These are phyloP conservation scores for Temnothorax longispinosus DNA, from an alignment of 1,140 invertebrate species.

Conservation along the genomic window DNA sequence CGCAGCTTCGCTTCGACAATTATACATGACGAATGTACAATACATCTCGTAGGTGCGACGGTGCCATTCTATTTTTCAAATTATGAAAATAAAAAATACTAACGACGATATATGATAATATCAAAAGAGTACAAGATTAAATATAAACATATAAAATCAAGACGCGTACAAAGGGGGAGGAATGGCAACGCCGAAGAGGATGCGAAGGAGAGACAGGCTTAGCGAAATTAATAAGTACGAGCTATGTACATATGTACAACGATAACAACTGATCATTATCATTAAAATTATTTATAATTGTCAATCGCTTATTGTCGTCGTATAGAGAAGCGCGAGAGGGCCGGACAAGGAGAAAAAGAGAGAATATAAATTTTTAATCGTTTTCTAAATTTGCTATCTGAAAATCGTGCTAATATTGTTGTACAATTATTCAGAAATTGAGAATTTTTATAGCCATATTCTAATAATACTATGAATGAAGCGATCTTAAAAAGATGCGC, in stretches of 20 bases:
- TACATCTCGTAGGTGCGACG: constrained; percentile 15
- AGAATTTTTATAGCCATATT: not conserved
- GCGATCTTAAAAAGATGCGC: not conserved
- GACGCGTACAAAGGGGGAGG: not conserved
- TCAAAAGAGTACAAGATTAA: constrained; percentile 58
- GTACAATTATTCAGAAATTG: not conserved
- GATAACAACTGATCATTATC: constrained; percentile 80
- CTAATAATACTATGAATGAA: not conserved
- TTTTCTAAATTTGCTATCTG: not conserved
- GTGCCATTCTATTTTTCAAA: constrained; percentile 30
- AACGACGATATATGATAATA: constrained; percentile 1
- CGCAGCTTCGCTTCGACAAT: constrained; percentile 36
- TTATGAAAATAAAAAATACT: constrained; percentile 30
- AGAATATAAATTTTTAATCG: not conserved
- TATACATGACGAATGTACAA: constrained; percentile 18
- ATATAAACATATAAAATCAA: constrained; percentile 58
- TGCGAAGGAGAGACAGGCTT: constrained; percentile 78
- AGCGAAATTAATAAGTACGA: constrained; percentile 86
- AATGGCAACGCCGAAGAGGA: constrained; percentile 50
- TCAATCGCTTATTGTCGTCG: constrained; percentile 76
- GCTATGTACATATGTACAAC: constrained; percentile 86
- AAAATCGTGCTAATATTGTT: not conserved
- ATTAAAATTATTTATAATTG: constrained; percentile 78
- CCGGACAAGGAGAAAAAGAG: constrained; percentile 6
- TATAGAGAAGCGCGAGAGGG: constrained; percentile 58